Evolutionary conservation across 2,888 invertebrate genomes (phyloP).

Genomic region (Molanna angustata): DNA sequence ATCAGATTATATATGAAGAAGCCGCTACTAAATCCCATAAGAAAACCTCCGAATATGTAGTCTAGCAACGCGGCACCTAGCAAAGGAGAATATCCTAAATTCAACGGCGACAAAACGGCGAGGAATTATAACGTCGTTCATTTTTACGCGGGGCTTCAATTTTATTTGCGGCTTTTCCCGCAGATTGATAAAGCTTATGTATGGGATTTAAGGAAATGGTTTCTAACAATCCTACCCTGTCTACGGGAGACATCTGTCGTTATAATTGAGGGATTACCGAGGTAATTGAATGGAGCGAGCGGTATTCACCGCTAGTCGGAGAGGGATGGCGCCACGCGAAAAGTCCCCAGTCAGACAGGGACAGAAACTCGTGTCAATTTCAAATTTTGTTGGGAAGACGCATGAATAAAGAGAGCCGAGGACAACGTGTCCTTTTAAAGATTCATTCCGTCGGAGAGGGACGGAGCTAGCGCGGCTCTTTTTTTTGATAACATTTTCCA

Average conservation of each 20-base stretch:
- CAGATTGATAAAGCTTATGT: slow-evolving; percentile 1
- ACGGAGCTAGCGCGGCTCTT: neutral
- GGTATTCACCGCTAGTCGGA: slow-evolving; percentile 42
- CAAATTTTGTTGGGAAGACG: slow-evolving; percentile 34
- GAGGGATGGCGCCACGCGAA: slow-evolving; percentile 33
- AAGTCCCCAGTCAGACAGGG: slow-evolving; percentile 39
- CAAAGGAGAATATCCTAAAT: neutral
- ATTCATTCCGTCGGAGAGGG: slow-evolving; percentile 39
- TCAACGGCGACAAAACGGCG: too few relatives aligned
- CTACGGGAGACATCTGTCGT: slow-evolving; percentile 54
- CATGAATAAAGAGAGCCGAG: slow-evolving; percentile 46
- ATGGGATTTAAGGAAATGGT: slow-evolving; percentile 20
- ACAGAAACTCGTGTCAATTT: slow-evolving; percentile 39
- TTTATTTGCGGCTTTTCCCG: slow-evolving; percentile 13
- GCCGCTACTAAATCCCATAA: slow-evolving; percentile 5
- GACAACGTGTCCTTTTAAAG: slow-evolving; percentile 67
- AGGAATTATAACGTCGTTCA: neutral
- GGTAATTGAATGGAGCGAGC: slow-evolving; percentile 60
- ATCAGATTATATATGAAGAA: slow-evolving; percentile 12
- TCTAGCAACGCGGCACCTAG: neutral
- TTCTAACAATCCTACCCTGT: slow-evolving; percentile 18
- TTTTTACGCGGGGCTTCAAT: slow-evolving; percentile 6
- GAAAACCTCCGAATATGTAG: neutral
- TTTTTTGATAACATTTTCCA: neutral
- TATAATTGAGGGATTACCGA: slow-evolving; percentile 67